A percentile compares a stretch with the other conserved stretches of the same genome.
These are phyloP conservation scores for Hemibagrus guttatus DNA, from an alignment of 2,797 vertebrate species.

Conservation along the genomic window DNA sequence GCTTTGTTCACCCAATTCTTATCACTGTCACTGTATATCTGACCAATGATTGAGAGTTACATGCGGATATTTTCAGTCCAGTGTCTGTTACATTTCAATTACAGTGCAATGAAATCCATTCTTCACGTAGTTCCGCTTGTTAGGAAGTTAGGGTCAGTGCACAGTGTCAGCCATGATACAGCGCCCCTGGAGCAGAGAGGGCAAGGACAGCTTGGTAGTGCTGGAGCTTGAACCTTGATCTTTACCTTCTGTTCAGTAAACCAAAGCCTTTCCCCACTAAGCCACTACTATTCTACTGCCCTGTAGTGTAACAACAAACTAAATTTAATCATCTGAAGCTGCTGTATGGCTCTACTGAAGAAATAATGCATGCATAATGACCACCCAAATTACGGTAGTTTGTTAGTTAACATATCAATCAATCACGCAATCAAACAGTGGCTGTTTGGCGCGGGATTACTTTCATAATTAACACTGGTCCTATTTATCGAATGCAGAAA, in stretches of 20 bases:
- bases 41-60: neutral
- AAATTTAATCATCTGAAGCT: neutral
- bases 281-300: neutral
- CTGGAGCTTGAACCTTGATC: neutral
- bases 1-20: neutral
- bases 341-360: too few species aligned
- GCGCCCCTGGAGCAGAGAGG: neutral
- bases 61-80: neutral
- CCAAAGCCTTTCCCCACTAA: neutral
- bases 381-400: too few species aligned
- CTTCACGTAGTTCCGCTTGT: neutral
- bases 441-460: too few species aligned
- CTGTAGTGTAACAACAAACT: neutral
- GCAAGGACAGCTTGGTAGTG: neutral
- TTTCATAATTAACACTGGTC: too few species aligned
- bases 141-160: neutral
- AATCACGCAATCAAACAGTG: too few species aligned
- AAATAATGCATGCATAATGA: too few species aligned
- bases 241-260: neutral
- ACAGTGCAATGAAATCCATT: neutral
- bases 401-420: too few species aligned
- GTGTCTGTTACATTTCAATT: neutral
- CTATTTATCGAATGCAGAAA: too few species aligned
- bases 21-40: neutral
- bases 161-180: neutral